Percentiles rank a stretch among this genome's conserved stretches.
phyloP scores from a whole-genome alignment of 2,113 vertebrate genomes.

The Gobius niger region DNA sequence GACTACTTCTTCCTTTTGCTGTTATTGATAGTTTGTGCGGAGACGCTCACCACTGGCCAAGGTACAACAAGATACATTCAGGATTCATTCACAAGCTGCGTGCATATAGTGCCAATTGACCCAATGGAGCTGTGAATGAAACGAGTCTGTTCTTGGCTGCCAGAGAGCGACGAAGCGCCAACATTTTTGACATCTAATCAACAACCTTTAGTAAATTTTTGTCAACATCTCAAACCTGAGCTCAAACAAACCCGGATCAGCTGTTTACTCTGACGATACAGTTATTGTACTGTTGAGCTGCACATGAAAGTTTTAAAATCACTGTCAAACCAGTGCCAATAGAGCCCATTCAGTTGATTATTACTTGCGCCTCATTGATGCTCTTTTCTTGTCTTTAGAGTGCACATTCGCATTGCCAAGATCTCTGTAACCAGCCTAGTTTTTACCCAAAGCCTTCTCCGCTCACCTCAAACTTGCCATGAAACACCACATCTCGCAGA shows the following conservation, averaged over 20 bases:
- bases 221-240: too few relatives aligned
- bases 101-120: neutral
- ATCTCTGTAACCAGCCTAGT: too few relatives aligned
- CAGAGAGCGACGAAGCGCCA: neutral
- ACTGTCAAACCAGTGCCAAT: too few relatives aligned
- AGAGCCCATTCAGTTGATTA: too few relatives aligned
- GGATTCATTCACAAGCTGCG: neutral
- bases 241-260: too few relatives aligned
- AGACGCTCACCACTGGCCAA: neutral
- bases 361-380: too few relatives aligned
- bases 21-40: neutral
- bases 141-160: neutral
- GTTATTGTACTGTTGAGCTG: too few relatives aligned
- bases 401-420: too few relatives aligned
- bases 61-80: neutral
- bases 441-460: neutral
- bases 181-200: neutral
- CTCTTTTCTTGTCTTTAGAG: too few relatives aligned
- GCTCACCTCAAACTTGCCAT: slow-evolving; percentile 73
- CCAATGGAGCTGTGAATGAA: slow-evolving; percentile 7
- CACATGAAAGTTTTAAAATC: too few relatives aligned
- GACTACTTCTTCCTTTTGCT: neutral
- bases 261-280: too few relatives aligned
- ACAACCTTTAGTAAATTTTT: too few relatives aligned
- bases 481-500: slow-evolving; percentile 70